A percentile compares a stretch with the other conserved stretches of the same genome.
Evolutionary conservation across 2,113 vertebrate genomes (phyloP).

Genomic region (Butastur rufipennis): DNA sequence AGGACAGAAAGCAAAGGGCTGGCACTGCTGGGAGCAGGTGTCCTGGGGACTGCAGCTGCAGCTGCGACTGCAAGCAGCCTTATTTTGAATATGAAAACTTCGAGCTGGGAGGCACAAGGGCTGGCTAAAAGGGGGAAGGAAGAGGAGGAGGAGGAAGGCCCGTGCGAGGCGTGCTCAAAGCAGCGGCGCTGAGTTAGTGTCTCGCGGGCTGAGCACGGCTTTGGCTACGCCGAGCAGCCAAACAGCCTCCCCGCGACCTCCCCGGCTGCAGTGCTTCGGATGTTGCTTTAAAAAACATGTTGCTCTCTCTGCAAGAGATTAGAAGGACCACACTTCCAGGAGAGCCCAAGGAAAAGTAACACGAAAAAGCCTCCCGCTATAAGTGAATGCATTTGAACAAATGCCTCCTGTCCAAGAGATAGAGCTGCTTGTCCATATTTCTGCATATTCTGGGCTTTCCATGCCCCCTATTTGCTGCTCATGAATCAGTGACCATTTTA

Average conservation of each 20-base stretch:
- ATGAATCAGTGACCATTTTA: not conserved
- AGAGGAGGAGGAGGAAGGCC: not conserved
- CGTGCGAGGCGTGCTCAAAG: not conserved
- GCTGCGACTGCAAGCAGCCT: not conserved
- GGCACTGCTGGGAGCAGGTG: not conserved
- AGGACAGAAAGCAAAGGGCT: not conserved
- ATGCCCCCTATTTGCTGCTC: not conserved
- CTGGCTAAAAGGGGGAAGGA: not conserved
- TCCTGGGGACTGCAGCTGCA: not conserved
- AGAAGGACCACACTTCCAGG: not conserved
- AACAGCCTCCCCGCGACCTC: not conserved
- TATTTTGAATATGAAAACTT: conserved; percentile 38
- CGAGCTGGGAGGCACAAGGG: not conserved
- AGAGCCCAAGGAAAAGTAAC: not conserved
- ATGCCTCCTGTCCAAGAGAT: not conserved
- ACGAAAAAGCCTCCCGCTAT: not conserved
- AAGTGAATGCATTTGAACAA: not conserved
- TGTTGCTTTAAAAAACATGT: not conserved
- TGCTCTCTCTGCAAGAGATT: not conserved
- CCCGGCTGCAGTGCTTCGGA: not conserved
- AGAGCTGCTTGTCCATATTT: not conserved
- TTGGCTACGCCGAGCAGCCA: not conserved
- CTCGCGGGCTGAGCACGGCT: not conserved
- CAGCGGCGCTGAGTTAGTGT: not conserved
- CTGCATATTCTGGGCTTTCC: not conserved